Evolutionary conservation across 2,797 vertebrate species (phyloP), one percentile per base, ranked within the genome.

Genomic region (Thamnophis elegans): DNA sequence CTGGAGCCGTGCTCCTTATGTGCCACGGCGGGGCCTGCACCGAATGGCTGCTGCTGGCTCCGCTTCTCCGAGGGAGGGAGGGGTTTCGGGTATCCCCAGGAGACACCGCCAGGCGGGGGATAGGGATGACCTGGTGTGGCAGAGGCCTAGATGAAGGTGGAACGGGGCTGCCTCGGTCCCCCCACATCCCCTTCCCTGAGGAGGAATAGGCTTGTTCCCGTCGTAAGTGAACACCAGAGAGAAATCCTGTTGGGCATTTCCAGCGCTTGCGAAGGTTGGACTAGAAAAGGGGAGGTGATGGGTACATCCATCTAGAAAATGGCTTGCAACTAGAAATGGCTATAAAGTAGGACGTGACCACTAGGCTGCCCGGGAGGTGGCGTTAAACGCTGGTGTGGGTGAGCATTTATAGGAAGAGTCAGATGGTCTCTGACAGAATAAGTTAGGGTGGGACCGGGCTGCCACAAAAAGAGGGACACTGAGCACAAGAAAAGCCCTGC

Each of bases 1-100:
- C 9, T 82, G 36, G 89, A 94, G 95, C 89, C 91, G 93, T 2
- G 0, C 53, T 5, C 0, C 91, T 92, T 96, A 94, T 90, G 4
- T 65, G 68, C 94, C 90, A 89, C 3, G 62, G 87, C 1, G 51
- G 51, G 85, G 60, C 65, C 89, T 53, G 55, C 5, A n/a, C 55
- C 6, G 36, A 22, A 2, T 88, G 53, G 13, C 4, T 51, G 42
- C 11, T 11, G 28, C 25, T 85, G 16, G 20, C 20, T 85, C 51
- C 8, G 11, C 9, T 89, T 60, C 12, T 55, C 7, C 16, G 85
- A 88, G 85, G 92, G 85, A 88, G 89, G 92, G 89, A 82, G 89
- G 89, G 85, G 58, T 60, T 88, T 93, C 54, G 10, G 11, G 28
- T 6, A 16, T 59, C 62, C 59, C 62, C 28, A 4, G 54, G 25